Evolutionary conservation across 2,113 vertebrate species (phyloP).

Genomic region (Strix uralensis): DNA sequence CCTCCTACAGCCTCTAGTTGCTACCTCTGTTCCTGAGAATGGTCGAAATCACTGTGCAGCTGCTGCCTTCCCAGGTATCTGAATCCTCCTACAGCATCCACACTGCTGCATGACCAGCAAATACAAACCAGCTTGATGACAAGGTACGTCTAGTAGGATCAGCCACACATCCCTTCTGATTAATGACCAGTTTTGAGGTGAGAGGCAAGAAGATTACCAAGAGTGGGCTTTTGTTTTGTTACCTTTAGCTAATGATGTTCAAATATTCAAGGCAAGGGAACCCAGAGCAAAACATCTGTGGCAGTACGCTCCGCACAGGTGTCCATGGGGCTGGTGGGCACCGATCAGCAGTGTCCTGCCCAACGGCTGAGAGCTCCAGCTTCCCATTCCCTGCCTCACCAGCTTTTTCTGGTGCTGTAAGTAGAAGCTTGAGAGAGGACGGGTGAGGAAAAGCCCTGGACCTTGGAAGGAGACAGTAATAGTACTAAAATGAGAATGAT

Average conservation of each 20-base stretch:
- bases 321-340: not conserved
- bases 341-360: not conserved
- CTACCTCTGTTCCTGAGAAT: not conserved
- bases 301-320: rapidly evolving
- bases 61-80: not conserved
- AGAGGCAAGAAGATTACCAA: not conserved
- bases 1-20: not conserved
- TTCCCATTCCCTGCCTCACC: not conserved
- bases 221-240: not conserved
- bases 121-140: not conserved
- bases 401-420: not conserved
- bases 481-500: not conserved
- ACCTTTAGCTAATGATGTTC: not conserved
- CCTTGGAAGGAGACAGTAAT: not conserved
- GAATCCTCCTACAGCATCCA: not conserved
- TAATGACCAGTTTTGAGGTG: not conserved
- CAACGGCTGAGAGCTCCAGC: not conserved
- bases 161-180: not conserved
- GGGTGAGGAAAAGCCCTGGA: not conserved
- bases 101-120: not conserved
- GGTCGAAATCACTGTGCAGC: not conserved
- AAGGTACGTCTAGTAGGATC: not conserved
- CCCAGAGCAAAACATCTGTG: not conserved
- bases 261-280: not conserved
- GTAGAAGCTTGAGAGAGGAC: not conserved